Evolutionary conservation across 92 coral and sea anemone genomes (phyloP).

Genomic region (Actinostola sp.): DNA sequence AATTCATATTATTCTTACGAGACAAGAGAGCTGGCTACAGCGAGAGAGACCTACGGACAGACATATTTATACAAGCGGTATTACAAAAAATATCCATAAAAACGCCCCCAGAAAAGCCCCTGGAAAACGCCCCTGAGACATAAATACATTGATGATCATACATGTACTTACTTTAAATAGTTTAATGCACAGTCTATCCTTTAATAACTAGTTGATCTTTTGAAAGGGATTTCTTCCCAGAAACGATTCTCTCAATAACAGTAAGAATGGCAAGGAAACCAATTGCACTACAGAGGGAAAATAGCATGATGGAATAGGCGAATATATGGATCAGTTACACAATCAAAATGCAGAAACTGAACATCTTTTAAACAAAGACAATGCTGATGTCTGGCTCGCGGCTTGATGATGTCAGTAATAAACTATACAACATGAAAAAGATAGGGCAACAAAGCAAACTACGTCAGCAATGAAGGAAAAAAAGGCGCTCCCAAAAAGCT

Average conservation of each 20-base stretch:
- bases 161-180: too few relatives aligned
- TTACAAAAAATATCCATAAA: too few relatives aligned
- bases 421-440: neutral
- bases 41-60: too few relatives aligned
- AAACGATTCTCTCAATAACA: constrained; percentile 6
- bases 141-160: too few relatives aligned
- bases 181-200: too few relatives aligned
- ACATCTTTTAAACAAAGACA: constrained; percentile 4
- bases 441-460: constrained; percentile 9
- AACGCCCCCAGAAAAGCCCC: too few relatives aligned
- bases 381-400: neutral
- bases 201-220: neutral
- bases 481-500: constrained; percentile 24
- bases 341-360: neutral
- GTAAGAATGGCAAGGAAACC: neutral
- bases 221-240: neutral
- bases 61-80: too few relatives aligned
- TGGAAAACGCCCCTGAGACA: too few relatives aligned
- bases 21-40: too few relatives aligned
- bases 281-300: neutral
- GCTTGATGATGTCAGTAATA: neutral
- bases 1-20: too few relatives aligned
- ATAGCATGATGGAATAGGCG: neutral
- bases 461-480: too few relatives aligned
- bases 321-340: neutral